Conservation (phyloP, 2,888 invertebrate genomes). For the Linnaemya vulpina region DNA sequence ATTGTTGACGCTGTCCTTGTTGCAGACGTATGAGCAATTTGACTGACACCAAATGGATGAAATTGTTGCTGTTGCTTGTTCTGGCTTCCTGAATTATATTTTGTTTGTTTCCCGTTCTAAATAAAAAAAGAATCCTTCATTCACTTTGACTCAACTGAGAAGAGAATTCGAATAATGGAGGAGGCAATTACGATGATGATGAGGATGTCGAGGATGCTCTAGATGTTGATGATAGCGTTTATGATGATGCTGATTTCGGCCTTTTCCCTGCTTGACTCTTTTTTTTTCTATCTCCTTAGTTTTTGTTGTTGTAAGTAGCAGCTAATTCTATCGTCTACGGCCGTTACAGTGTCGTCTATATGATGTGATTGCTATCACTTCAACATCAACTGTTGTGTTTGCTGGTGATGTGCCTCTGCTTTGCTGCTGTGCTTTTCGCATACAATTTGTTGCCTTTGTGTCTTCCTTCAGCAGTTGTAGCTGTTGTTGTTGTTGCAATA, state of each 20-base stretch:
- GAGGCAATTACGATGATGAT: constrained; percentile 45
- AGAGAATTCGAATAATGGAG: constrained; percentile 22
- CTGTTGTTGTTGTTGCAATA: constrained; percentile 13
- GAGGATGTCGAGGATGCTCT: constrained; percentile 35
- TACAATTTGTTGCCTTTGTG: constrained; percentile 17
- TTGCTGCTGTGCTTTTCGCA: constrained; percentile 13
- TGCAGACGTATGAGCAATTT: constrained; percentile 35
- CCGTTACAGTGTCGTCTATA: constrained; percentile 38
- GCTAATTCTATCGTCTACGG: constrained; percentile 34
- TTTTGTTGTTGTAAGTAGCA: constrained; percentile 18
- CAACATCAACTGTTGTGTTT: constrained; percentile 44
- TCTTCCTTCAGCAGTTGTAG: not conserved
- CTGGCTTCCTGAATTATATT: constrained; percentile 10
- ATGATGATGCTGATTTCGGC: constrained; percentile 44
- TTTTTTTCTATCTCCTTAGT: not conserved
- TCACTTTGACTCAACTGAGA: constrained; percentile 27
- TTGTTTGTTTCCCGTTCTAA: not conserved
- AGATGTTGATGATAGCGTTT: constrained; percentile 45
- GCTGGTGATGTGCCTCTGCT: constrained; percentile 28
- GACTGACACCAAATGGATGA: constrained; percentile 27
- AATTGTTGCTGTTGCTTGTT: constrained; percentile 36
- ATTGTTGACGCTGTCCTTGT: constrained; percentile 38
- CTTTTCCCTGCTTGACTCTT: constrained; percentile 1
- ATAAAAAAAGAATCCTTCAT: not conserved
- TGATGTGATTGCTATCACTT: constrained; percentile 25